Base-by-base conservation (phyloP, 2,113 vertebrate genomes). In the Boulengeromyrus knoepffleri region DNA sequence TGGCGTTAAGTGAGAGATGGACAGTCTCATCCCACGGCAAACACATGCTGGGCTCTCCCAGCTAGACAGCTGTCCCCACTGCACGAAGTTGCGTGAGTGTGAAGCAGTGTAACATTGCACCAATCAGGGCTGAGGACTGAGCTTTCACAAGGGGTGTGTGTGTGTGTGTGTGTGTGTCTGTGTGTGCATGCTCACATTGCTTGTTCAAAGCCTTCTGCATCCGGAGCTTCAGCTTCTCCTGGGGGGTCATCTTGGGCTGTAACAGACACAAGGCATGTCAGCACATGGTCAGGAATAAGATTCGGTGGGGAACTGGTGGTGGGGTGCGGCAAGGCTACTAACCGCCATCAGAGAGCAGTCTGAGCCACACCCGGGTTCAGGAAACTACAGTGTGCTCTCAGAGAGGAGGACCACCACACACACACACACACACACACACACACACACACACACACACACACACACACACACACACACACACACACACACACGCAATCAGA, bases 191-290 rank as follows among this genome's bases (percentile, higher is more conserved):
- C 97, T 93, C 93, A 98, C 98, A 98, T 91, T 98, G 98, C 92
- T 96, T 96, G 96, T 98, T 99, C 90, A 99, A 96, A 0, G 98
- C 98, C 93, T 97, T 98, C 94, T 98, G 97, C 98, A 99, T 99
- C 42, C 96, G 95, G 12, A 98, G 93, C 93, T 98, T 98, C 90
- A 99, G 95, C 89, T 96, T 97, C 92, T 99, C 98, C 94, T 98
- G 98, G 0, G 98, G 98, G 0, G 97, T 99, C 95, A 99, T 95
- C 95, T 98, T 99, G 93, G 97, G 95, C 98, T 99, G 96, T 36
- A 95, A 94, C 66, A 91, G 91, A 96, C 92, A 95, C 90, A 91
- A 13, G 1, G 39, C 52, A 90, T 91, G 92, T 95, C 92, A 96
- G 94, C 47, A 94, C 77, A 84, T 10, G 70, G 31, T 83, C 86